A percentile compares a stretch with the other conserved stretches of the same genome.
Evolutionary conservation across 2,113 vertebrate species (phyloP).

Genomic region (Forbesichthys agassizii): DNA sequence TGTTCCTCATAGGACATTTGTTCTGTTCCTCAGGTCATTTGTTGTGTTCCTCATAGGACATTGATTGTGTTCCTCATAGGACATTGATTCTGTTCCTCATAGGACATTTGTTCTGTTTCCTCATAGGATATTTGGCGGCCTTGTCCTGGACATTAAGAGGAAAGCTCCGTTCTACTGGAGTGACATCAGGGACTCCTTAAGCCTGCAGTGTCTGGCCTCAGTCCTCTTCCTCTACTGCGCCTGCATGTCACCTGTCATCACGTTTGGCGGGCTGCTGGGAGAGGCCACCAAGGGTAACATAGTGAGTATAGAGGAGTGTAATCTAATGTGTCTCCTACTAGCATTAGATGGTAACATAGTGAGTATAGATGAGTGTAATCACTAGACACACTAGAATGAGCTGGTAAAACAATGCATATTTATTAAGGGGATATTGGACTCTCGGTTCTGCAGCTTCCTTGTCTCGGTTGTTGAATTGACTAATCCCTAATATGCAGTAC

Average conservation of each 20-base stretch:
- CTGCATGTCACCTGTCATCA: slow-evolving; percentile 98
- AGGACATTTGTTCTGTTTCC: slow-evolving; percentile 37
- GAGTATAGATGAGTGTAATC: too few species aligned
- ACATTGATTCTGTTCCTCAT: slow-evolving; percentile 74
- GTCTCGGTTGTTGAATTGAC: too few species aligned
- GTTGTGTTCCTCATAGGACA: slow-evolving; percentile 49
- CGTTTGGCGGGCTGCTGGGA: slow-evolving; percentile 93
- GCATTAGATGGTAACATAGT: too few species aligned
- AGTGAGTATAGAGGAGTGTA: too few species aligned
- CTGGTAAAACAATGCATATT: too few species aligned
- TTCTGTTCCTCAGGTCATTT: too few species aligned
- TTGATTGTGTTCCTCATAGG: slow-evolving; percentile 73
- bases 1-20: slow-evolving; percentile 52
- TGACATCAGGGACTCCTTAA: slow-evolving; percentile 87
- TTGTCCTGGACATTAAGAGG: slow-evolving; percentile 88
- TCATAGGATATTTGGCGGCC: slow-evolving; percentile 85
- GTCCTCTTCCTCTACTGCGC: slow-evolving; percentile 97
- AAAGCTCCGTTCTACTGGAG: slow-evolving; percentile 95
- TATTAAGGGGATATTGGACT: too few species aligned
- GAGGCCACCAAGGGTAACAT: slow-evolving; percentile 85
- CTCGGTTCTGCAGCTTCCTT: too few species aligned
- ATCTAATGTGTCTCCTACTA: too few species aligned
- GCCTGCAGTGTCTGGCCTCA: slow-evolving; percentile 92
- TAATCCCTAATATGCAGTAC: too few species aligned
- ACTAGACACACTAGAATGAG: too few species aligned